phyloP scores from a whole-genome alignment of 2,888 invertebrate species.

The Nemotelus pantherinus region DNA sequence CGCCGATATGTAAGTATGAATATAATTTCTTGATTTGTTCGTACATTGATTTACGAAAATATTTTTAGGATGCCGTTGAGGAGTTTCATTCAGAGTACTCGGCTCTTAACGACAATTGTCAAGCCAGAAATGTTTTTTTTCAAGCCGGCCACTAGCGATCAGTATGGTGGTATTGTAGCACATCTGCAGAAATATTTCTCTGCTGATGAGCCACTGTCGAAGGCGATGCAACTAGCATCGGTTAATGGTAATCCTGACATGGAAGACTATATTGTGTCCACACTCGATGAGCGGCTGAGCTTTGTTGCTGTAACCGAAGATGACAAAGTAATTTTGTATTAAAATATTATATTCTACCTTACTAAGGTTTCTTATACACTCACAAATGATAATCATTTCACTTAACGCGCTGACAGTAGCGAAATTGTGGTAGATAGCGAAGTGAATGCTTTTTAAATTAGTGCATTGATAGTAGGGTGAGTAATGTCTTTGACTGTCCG shows the following conservation, averaged over 20 bases:
- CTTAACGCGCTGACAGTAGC: no score
- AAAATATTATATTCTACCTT: no score
- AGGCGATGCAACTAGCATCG: background rate
- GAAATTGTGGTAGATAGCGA: no score
- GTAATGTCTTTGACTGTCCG: no score
- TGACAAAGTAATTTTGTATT: background rate
- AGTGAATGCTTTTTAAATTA: no score
- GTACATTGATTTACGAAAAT: no score
- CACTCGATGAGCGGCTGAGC: background rate
- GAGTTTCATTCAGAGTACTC: background rate
- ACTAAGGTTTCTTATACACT: no score
- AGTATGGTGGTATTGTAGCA: background rate
- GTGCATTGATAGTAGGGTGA: no score
- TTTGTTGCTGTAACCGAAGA: conserved; percentile 17
- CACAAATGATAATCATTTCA: no score
- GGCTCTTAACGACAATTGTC: background rate
- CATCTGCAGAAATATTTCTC: conserved; percentile 14
- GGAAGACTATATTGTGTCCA: background rate
- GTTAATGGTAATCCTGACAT: conserved; percentile 15
- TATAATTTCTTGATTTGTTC: background rate
- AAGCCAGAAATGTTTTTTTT: background rate
- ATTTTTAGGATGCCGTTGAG: background rate
- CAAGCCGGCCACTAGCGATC: background rate
- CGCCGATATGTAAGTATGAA: background rate
- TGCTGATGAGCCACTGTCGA: conserved; percentile 23